Evolutionary conservation across 2,797 vertebrate genomes (phyloP).

Genomic region (Pangasius sanitwongsei): DNA sequence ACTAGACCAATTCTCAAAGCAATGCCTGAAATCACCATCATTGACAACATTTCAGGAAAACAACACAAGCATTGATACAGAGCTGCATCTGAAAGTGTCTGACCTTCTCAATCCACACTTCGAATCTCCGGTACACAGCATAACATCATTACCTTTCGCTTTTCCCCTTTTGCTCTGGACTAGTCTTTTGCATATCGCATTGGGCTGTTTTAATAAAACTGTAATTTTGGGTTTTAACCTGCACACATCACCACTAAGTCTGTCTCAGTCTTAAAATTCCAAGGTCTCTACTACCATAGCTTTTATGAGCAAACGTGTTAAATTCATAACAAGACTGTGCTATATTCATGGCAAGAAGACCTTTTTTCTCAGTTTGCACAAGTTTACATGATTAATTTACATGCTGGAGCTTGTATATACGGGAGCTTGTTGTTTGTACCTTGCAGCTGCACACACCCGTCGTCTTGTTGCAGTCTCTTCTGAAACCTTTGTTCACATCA

Average conservation of each 20-base stretch:
- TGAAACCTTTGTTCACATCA: conserved; percentile 82
- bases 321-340: background rate
- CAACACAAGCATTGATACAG: background rate
- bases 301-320: background rate
- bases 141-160: background rate
- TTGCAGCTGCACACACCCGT: conserved; percentile 85
- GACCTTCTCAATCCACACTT: background rate
- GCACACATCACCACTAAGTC: background rate
- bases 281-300: background rate
- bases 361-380: background rate
- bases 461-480: conserved; percentile 88
- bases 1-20: background rate
- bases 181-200: background rate
- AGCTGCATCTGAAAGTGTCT: background rate
- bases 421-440: conserved; percentile 64
- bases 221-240: background rate
- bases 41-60: background rate
- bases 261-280: background rate
- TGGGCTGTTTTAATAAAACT: background rate
- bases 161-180: background rate
- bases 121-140: background rate
- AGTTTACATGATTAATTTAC: background rate
- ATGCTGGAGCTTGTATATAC: background rate
- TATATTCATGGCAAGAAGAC: background rate
- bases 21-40: background rate